phyloP scores from a whole-genome alignment of 2,888 invertebrate genomes.

The Pseudanteris insignis region DNA sequence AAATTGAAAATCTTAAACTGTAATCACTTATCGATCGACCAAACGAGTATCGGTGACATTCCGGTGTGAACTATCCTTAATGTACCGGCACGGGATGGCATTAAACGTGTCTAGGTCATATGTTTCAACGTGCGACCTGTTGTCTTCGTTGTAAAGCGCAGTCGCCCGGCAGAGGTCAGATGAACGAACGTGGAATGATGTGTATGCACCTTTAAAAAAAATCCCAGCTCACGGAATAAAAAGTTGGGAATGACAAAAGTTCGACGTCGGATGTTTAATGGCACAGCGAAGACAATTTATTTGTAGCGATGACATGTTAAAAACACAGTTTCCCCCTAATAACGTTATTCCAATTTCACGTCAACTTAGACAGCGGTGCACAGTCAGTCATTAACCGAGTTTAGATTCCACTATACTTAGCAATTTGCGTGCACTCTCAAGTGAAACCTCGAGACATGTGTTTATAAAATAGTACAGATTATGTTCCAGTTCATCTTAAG shows the following conservation, averaged over 20 bases:
- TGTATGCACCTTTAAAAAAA: slow-evolving; percentile 20
- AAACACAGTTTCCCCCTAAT: slow-evolving; percentile 1
- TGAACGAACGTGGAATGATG: slow-evolving; percentile 10
- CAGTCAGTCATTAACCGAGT: slow-evolving; percentile 7
- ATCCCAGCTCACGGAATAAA: no score
- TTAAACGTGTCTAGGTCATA: no score
- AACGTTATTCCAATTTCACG: slow-evolving; percentile 12
- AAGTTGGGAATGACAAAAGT: no score
- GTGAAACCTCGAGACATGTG: not conserved
- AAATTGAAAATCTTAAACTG: no score
- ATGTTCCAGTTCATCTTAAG: no score
- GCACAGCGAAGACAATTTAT: no score
- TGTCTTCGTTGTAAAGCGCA: slow-evolving; percentile 25
- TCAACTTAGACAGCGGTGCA: slow-evolving; percentile 1
- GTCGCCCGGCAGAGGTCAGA: slow-evolving; percentile 23
- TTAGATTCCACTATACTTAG: slow-evolving; percentile 3
- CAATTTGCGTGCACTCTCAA: slow-evolving; percentile 3
- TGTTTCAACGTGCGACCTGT: slow-evolving; percentile 31
- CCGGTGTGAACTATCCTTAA: no score
- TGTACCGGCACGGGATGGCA: no score
- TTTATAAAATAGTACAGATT: no score
- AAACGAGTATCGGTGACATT: no score
- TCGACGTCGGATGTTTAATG: no score
- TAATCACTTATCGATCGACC: no score
- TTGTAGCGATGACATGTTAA: slow-evolving; percentile 6